Base-by-base conservation (phyloP, 2,797 vertebrate genomes). In the Geranospiza caerulescens region DNA sequence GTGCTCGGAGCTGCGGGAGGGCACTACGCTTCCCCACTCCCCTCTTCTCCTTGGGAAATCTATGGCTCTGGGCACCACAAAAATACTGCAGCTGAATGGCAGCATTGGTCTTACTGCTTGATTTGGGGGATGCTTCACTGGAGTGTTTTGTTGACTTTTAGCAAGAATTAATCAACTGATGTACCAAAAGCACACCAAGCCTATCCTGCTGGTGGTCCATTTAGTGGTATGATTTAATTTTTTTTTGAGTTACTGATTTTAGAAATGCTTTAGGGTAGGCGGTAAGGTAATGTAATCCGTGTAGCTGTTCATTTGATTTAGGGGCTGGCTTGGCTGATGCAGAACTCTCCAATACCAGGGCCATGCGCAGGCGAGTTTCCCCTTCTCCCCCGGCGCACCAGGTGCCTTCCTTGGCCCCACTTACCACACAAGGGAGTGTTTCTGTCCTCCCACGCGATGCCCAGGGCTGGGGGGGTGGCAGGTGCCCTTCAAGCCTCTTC, bases 301-400 rank as follows among this genome's bases (percentile, higher is more conserved):
- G n/a, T 7, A 58, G 38, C 55, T 50, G 20, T 55, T 62, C 10
- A 22, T 16, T 25, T 33, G 53, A 26, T 87, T 40, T 63, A 52
- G 36, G 25, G 13, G n/a, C 48, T 68, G 66, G 23, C 53, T 87
- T 70, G 59, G 50, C 44, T 52, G 56, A 40, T 12, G 15, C 45
- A 56, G 70, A 40, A 14, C 14, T 2, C 73, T 38, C 22, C 0
- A 0, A 14, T 34, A 14, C 26, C 3, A 0, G 33, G 17, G 31
- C 62, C 72, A 26, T 42, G 40, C 2, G 2, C 21, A 29, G 34
- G 16, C 0, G 3, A 29, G 10, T 31, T 64, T 34, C 53, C 45
- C 63, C 52, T 22, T 62, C 64, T 71, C 34, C 66, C 47, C 53
- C 15, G 31, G 56, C 40, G 31, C 62, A 27, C 15, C 40, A 8